phyloP scores from a whole-genome alignment of 2,888 invertebrate species.

The Morpho achilles region DNA sequence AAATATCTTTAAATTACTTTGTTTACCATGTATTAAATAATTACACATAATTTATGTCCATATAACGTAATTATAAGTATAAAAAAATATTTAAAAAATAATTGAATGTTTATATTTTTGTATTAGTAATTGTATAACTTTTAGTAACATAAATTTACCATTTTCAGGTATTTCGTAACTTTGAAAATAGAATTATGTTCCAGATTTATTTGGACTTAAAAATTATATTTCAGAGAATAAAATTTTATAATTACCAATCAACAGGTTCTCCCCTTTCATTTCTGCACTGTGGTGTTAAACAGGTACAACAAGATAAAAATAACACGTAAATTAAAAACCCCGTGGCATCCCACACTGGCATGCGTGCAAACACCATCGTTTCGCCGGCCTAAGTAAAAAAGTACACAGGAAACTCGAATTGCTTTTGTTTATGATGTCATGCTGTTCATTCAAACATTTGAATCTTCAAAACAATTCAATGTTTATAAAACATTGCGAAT shows the following conservation, averaged over 20 bases:
- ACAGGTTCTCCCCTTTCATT: slow-evolving; percentile 83
- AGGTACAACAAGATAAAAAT: slow-evolving; percentile 41
- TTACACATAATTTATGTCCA: no score
- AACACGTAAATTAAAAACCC: slow-evolving; percentile 40
- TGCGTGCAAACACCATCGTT: slow-evolving; percentile 42
- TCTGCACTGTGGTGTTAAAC: slow-evolving; percentile 66
- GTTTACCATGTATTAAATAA: no score
- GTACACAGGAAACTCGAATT: slow-evolving; percentile 51
- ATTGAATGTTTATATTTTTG: no score
- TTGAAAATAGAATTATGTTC: no score
- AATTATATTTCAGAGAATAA: no score
- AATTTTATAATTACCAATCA: slow-evolving; percentile 79
- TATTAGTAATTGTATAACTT: no score
- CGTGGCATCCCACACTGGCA: slow-evolving; percentile 38
- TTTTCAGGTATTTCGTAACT: no score
- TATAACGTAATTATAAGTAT: no score
- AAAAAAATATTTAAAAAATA: no score
- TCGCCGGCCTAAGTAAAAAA: slow-evolving; percentile 44
- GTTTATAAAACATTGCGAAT: slow-evolving; percentile 43
- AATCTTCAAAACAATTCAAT: slow-evolving; percentile 50
- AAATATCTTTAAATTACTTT: no score
- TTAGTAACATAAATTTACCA: no score
- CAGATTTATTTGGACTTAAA: no score
- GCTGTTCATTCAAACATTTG: slow-evolving; percentile 40
- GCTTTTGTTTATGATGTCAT: slow-evolving; percentile 52